These are phyloP conservation scores for Prunella strophiata DNA, from an alignment of 2,797 vertebrate species.

Conservation along the genomic window DNA sequence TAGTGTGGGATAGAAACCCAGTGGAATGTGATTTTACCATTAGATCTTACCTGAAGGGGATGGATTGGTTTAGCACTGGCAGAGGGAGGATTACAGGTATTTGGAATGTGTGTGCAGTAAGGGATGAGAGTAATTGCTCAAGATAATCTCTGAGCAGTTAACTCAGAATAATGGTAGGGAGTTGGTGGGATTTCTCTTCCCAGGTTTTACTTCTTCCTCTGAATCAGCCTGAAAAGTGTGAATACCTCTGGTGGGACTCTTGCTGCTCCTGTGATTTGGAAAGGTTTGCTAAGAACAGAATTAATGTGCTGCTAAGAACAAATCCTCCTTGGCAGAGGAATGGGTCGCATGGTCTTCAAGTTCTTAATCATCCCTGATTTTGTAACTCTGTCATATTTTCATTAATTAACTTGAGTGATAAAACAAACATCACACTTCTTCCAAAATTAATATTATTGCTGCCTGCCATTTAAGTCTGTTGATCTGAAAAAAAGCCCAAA, in stretches of 20 bases:
- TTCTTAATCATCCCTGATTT: conserved; percentile 34
- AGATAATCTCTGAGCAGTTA: neutral
- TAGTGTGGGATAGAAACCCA: conserved; percentile 18
- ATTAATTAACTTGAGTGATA: conserved; percentile 41
- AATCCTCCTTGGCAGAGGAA: conserved; percentile 7
- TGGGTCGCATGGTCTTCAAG: neutral
- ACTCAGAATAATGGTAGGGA: neutral
- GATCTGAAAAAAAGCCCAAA: neutral
- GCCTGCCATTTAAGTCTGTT: conserved; percentile 48
- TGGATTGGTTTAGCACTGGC: neutral
- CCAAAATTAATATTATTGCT: conserved; percentile 16
- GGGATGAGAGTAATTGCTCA: neutral
- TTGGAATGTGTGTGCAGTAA: neutral
- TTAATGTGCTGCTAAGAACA: neutral
- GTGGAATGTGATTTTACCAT: conserved; percentile 15
- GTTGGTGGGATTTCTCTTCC: neutral
- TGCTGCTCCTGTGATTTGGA: neutral
- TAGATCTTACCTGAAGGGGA: conserved; percentile 27
- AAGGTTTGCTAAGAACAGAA: neutral
- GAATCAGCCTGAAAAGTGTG: neutral
- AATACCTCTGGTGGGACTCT: neutral
- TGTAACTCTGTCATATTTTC: conserved; percentile 38
- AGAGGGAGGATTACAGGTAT: conserved; percentile 29
- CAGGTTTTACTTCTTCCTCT: neutral
- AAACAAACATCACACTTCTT: conserved; percentile 27